Base-by-base conservation (phyloP, 2,888 invertebrate species). In the Ophion ventricosus region DNA sequence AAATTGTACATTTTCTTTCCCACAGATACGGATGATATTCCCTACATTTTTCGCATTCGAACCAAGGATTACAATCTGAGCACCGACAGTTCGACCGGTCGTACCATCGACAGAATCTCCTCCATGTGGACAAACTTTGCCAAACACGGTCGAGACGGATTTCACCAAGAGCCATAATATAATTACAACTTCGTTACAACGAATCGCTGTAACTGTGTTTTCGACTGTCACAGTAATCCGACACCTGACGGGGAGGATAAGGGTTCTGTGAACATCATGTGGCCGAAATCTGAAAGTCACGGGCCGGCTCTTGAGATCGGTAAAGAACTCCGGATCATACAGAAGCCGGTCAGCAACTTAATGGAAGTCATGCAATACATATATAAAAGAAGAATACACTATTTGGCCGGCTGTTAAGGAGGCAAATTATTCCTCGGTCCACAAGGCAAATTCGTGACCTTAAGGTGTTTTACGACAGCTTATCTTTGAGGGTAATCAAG, bases 81-180 rank as follows among this genome's bases (percentile, higher is more conserved):
- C 64, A 49, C 69, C 11, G 14, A 2, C 10, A 67, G 66, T 66
- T 79, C 82, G 7, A 56, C 49, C n/a, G 67, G 67, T 56, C 74
- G 49, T n/a, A 79, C 63, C 0, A 72, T 81, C 10, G 5, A 84
- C 20, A 63, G 82, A 35, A 23, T 82, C 1, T 26, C 59, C n/a
- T 64, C 82, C 0, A 79, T 82, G 84, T 84, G 74, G 78, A 82
- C 84, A 1, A 87, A 87, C 63, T 86, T 87, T 14, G 87, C 81
- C 0, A 87, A 85, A 86, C 80, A 82, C 23, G 66, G 85, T 83
- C 83, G 54, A 66, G 70, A 26, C 3, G 2, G 57, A 72, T 26
- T 49, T 25, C 17, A 1, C 20, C 0, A 49, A 78, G 26, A 26
- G 29, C 29, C 29, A 29, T 29, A 2, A 5, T 4, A 29, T 29